phyloP scores from a whole-genome alignment of 2,797 vertebrate species.

The Siniperca obscura region DNA sequence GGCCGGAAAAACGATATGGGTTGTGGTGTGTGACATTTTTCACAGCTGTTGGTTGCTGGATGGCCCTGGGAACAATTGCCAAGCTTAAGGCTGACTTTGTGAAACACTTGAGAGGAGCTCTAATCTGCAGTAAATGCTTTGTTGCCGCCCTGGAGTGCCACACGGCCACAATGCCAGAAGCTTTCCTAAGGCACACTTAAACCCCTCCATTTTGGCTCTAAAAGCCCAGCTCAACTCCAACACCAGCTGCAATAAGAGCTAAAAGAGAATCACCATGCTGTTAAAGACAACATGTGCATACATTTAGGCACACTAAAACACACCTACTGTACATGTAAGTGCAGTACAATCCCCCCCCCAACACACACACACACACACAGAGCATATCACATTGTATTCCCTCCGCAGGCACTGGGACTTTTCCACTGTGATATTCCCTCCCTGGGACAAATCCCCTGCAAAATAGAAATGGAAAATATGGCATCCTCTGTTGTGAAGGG shows the following conservation, averaged over 20 bases:
- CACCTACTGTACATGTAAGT: conserved; percentile 39
- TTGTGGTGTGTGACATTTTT: conserved; percentile 68
- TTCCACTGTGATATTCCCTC: conserved; percentile 64
- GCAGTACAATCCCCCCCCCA: conserved; percentile 25
- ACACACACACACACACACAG: conserved; percentile 36
- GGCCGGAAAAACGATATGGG: conserved; percentile 25
- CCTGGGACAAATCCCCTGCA: conserved; percentile 78
- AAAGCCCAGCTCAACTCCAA: conserved; percentile 67
- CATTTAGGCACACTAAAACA: conserved; percentile 39
- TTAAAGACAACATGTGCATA: conserved; percentile 66
- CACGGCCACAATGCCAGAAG: conserved; percentile 68
- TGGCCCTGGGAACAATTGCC: conserved; percentile 76
- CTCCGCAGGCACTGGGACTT: conserved; percentile 58
- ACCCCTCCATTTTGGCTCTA: conserved; percentile 78
- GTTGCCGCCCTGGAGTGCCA: conserved; percentile 76
- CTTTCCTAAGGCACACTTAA: conserved; percentile 81
- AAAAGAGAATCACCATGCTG: conserved; percentile 59
- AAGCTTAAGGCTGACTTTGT: conserved; percentile 79
- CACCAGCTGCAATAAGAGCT: conserved; percentile 55
- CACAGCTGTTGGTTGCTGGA: conserved; percentile 68
- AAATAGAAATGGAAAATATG: conserved; percentile 80
- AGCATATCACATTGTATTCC: conserved; percentile 42
- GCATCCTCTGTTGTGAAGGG: conserved; percentile 78
- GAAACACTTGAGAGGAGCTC: conserved; percentile 80
- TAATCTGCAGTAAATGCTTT: conserved; percentile 85